Percentiles rank a stretch among this genome's conserved stretches.
phyloP scores from a whole-genome alignment of 2,888 invertebrate genomes.

The Alviniconcha strummeri region DNA sequence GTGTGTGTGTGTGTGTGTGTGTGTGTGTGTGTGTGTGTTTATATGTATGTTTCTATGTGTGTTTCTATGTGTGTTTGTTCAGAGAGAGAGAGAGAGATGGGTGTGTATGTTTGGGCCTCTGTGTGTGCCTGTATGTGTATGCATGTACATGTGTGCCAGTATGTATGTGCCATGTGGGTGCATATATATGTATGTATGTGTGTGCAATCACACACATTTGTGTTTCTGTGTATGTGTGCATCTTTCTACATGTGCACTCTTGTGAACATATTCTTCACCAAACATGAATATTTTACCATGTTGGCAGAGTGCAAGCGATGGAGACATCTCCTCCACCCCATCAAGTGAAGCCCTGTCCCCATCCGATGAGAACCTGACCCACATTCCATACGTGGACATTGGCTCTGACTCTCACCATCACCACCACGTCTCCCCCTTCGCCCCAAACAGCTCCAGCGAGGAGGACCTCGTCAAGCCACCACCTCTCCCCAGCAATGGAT shows the following conservation, averaged over 20 bases:
- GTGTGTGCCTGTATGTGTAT: not conserved
- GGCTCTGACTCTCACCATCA: not conserved
- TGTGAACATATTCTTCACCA: too few relatives aligned
- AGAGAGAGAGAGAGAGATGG: too few relatives aligned
- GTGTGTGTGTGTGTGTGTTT: conserved; percentile 1
- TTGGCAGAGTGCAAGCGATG: conserved; percentile 21
- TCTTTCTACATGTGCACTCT: not conserved
- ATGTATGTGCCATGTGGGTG: not conserved
- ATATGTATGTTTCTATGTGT: not conserved
- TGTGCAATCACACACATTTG: not conserved
- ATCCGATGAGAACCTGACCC: conserved; percentile 12
- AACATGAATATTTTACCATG: too few relatives aligned
- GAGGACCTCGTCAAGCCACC: not conserved
- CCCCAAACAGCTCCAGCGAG: conserved; percentile 15
- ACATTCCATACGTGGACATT: conserved; percentile 26
- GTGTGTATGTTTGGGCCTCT: not conserved
- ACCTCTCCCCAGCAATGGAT: not conserved
- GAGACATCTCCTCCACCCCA: conserved; percentile 29
- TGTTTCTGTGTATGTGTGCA: not conserved
- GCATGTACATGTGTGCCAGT: not conserved
- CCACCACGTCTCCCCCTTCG: not conserved
- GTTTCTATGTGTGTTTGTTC: not conserved
- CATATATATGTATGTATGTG: not conserved
- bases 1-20: conserved; percentile 6
- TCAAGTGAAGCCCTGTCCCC: conserved; percentile 31